Base-by-base conservation (phyloP, 2,888 invertebrate species). In the Mallateleia sp. region DNA sequence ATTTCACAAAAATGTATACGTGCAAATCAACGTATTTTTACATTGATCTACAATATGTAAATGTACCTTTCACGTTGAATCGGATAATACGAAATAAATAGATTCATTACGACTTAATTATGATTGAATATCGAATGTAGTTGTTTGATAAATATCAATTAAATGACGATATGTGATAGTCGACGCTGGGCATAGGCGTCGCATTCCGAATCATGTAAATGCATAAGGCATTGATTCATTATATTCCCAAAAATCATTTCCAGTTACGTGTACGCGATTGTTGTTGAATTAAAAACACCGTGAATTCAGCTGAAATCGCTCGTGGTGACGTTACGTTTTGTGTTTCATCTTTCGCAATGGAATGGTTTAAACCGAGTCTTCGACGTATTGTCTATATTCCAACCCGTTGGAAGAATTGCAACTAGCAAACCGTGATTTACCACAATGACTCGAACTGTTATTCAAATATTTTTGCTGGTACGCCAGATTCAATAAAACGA, bases 141-240 rank as follows among this genome's bases (percentile, higher is more conserved):
- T 45, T 22, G 28, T 47, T 66, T 47, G 64, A 47, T 47, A 66
- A 66, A 66, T 47, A 66, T 66, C 64, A 47, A 45, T 45, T 66
- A 45, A 45, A 45, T 66, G 24, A 25, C 20, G 47, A 22, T 25
- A 20, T 18, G 14, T 25, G 24, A 66, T 66, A 66, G 14, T 60
- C 34, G 20, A 38, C n/a, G 32, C 18, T 18, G 25, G 5, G 14
- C 5, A 3, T 45, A 25, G 7, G 64, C 32, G 18, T 45, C n/a
- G 25, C 25, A 2, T 20, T 45, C 3, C 64, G 45, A 66, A 66
- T 66, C 45, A 66, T 45, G 64, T 25, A 66, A 66, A 45, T 64
- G 25, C 64, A 15, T 32, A 62, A 47, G 8, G 64, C 25, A 34
- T 45, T 66, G 45, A 45, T 45, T 66, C 64, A 25, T 28, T 47